Percentiles rank a stretch among this genome's conserved stretches.
Evolutionary conservation across 2,888 invertebrate species (phyloP).

Genomic region (Balanococcus diminutus): DNA sequence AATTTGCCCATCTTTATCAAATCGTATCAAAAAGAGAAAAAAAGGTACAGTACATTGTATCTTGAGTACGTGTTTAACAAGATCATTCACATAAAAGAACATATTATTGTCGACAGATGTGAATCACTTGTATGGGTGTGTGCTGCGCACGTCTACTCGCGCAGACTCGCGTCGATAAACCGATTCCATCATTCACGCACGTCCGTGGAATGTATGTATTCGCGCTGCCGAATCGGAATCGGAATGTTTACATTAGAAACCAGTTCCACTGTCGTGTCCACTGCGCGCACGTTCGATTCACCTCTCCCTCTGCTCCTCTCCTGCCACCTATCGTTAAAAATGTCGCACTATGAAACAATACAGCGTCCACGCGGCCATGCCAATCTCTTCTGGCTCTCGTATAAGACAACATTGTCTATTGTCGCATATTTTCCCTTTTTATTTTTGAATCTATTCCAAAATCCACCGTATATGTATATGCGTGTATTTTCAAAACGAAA

Average conservation of each 20-base stretch:
- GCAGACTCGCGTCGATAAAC: not conserved
- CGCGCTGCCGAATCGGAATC: not conserved
- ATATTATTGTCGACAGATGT: not conserved
- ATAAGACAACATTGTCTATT: constrained; percentile 2
- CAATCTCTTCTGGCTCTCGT: not conserved
- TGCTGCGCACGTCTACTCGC: not conserved
- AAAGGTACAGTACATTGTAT: too few relatives aligned
- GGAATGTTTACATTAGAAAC: constrained; percentile 30
- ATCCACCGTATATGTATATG: not conserved
- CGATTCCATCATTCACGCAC: constrained; percentile 11
- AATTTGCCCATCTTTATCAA: not conserved
- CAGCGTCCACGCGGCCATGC: not conserved
- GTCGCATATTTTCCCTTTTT: not conserved
- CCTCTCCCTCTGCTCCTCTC: too few relatives aligned
- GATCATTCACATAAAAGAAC: too few relatives aligned
- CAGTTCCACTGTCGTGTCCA: not conserved
- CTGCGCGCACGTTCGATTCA: not conserved
- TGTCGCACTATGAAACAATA: not conserved
- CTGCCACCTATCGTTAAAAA: not conserved
- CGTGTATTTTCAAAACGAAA: not conserved
- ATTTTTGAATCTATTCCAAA: not conserved
- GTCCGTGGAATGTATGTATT: not conserved
- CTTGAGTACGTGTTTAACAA: too few relatives aligned
- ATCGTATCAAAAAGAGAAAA: too few relatives aligned
- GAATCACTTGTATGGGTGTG: not conserved